Evolutionary conservation across 2,888 invertebrate species (phyloP), one percentile per base, ranked within the genome.

Genomic region (Ligdia adustata): DNA sequence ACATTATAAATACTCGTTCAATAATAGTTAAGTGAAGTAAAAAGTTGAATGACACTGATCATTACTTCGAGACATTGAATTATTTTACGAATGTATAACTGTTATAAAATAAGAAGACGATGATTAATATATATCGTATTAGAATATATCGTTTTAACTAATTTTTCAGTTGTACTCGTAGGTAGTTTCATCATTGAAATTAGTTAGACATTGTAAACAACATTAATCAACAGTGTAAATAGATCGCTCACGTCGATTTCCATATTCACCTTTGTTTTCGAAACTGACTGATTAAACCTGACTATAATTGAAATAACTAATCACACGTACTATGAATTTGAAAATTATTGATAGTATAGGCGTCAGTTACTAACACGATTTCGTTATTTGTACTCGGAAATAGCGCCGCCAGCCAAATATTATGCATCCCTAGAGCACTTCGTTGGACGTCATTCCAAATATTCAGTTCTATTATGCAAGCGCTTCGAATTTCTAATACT

Each of bases 301-400:
- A n/a, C n/a, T n/a, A n/a, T n/a, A n/a, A n/a, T n/a, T n/a, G n/a
- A n/a, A n/a, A n/a, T n/a, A n/a, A n/a, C n/a, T n/a, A n/a, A n/a
- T n/a, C n/a, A n/a, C n/a, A n/a, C n/a, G n/a, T n/a, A n/a, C n/a
- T n/a, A n/a, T n/a, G n/a, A n/a, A n/a, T n/a, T n/a, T n/a, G n/a
- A n/a, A n/a, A n/a, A n/a, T n/a, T n/a, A n/a, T n/a, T n/a, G n/a
- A n/a, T n/a, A n/a, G n/a, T n/a, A 22, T 22, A 22, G 22, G 7
- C 7, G n/a, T 22, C 7, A 2, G 12, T 12, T 11, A 13, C 2
- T 9, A 24, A 9, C 12, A n/a, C n/a, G 13, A 34, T 34, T 22
- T 22, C 9, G 9, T 18, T 34, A 34, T 34, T 24, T 22, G 22
- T 22, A n/a, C 22, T 22, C n/a, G n/a, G 11, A 13, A 34, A 34